These are phyloP conservation scores for Sinocyclocheilus anshuiensis DNA, from an alignment of 2,113 vertebrate species.

Conservation along the genomic window DNA sequence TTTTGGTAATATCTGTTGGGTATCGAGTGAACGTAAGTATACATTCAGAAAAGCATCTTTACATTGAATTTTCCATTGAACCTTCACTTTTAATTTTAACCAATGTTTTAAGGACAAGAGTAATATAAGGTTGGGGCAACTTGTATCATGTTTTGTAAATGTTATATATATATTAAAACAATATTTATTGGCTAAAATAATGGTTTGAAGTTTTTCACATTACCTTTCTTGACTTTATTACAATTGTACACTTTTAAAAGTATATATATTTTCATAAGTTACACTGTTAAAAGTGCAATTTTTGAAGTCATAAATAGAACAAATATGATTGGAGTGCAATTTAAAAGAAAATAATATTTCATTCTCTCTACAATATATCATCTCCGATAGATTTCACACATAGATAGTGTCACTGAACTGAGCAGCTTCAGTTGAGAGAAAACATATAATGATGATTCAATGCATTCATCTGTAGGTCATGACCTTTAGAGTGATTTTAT, in stretches of 20 bases:
- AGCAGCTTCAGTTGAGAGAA: not conserved
- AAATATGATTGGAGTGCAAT: too few relatives aligned
- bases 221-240: not conserved
- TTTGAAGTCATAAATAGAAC: too few relatives aligned
- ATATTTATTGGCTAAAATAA: not conserved
- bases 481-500: conserved; percentile 40
- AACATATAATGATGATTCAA: conserved; percentile 24
- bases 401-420: not conserved
- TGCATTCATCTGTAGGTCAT: conserved; percentile 2
- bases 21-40: not conserved
- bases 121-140: not conserved
- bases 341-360: too few relatives aligned
- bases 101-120: not conserved
- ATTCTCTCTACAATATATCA: too few relatives aligned
- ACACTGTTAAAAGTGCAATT: too few relatives aligned
- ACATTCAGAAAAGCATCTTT: too few relatives aligned
- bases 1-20: not conserved
- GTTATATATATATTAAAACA: not conserved
- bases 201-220: not conserved
- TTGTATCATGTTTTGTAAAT: not conserved
- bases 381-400: not conserved
- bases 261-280: too few relatives aligned
- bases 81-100: not conserved
- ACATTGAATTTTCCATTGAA: too few relatives aligned
- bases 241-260: too few relatives aligned